Evolutionary conservation across 2,113 vertebrate species (phyloP), one percentile per base, ranked within the genome.

Genomic region (Morone chrysops): DNA sequence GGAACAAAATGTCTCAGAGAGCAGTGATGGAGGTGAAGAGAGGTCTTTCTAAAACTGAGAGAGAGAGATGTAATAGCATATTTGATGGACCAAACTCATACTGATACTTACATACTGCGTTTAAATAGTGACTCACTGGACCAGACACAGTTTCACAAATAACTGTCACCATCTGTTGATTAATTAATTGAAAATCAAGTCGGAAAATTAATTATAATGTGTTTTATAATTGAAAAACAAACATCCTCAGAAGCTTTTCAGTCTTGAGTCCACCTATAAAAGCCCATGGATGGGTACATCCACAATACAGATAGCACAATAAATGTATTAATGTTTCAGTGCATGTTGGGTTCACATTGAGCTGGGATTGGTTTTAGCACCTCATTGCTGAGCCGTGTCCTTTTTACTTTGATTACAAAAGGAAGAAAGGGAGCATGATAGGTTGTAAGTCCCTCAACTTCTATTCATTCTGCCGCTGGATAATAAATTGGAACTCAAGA

Each of bases 401-500:
- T 84, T 83, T 89, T 81, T 89, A 77, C 70, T 79, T 80, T 91
- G 81, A 87, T 77, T 78, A 89, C 67, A 85, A 83, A 88, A 82
- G 70, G 65, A 75, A 75, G 60, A 83, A 66, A 57, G 12, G 56
- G 61, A 80, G 62, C 68, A 57, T 84, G 54, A 17, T 51, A 53
- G 74, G 47, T 75, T 76, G 50, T 78, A 86, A 83, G 79, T 84
- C 72, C 76, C 70, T 75, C 71, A 81, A 67, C 79, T 57, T 81
- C 74, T 70, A 84, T 83, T 88, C 85, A 82, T 67, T 76, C 48
- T 31, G 13, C 57, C 4, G 40, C 65, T 53, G 80, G 80, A 67
- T 89, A 83, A 89, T 89, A 89, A 89, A 89, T 82, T 87, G 80
- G 61, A 91, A 82, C 70, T 89, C 67, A 81, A 88, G 87, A 82